Conservation (phyloP, 2,797 vertebrate species). For the Melanotaenia pygmaea region DNA sequence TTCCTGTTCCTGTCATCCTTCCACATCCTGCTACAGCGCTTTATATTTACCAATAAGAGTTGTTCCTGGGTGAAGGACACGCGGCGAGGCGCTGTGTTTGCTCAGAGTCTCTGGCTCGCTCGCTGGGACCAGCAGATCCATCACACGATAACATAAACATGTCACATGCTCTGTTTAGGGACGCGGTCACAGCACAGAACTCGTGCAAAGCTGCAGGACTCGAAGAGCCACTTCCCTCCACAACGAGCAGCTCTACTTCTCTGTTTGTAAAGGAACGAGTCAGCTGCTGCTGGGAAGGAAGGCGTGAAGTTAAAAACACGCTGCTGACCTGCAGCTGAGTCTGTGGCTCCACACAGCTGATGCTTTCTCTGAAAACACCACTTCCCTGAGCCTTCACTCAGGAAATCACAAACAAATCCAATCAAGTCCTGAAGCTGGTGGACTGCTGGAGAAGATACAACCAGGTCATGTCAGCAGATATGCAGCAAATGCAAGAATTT, state of each 20-base stretch:
- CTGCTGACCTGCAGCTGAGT: conserved; percentile 7
- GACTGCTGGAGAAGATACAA: background rate
- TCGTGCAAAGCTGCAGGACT: conserved; percentile 23
- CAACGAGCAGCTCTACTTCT: conserved; percentile 42
- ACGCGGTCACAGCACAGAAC: conserved; percentile 6
- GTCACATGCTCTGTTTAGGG: conserved; percentile 14
- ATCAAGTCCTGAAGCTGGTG: conserved; percentile 2
- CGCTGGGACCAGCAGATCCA: conserved; percentile 1
- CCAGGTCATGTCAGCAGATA: too few species aligned
- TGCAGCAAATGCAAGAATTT: background rate
- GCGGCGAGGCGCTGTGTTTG: background rate
- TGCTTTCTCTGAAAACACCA: background rate
- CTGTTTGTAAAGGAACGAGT: conserved; percentile 24
- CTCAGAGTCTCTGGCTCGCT: background rate
- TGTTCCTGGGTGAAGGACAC: conserved; percentile 14
- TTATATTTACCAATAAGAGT: conserved; percentile 49
- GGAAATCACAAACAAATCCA: background rate
- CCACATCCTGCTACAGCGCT: conserved; percentile 27
- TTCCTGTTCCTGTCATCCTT: conserved; percentile 45
- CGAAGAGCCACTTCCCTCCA: conserved; percentile 48
- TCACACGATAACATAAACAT: conserved; percentile 20
- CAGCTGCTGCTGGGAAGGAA: conserved; percentile 31
- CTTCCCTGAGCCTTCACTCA: conserved; percentile 3
- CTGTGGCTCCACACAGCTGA: conserved; percentile 14
- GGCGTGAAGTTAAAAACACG: conserved; percentile 3